These are phyloP conservation scores for Copidosoma aretas DNA, from an alignment of 2,888 invertebrate genomes.

Conservation along the genomic window DNA sequence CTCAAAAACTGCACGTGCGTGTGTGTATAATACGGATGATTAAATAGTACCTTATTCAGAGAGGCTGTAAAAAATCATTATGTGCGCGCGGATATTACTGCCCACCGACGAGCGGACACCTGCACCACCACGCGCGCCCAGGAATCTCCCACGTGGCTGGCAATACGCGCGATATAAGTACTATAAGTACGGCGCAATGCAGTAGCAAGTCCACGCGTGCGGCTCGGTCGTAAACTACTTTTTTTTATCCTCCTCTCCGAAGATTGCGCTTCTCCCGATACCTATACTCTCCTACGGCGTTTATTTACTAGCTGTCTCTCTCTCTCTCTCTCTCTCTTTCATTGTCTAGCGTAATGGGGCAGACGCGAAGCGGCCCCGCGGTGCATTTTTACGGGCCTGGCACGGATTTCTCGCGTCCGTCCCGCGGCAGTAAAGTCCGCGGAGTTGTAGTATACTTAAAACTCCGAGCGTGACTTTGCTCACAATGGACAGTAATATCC, in stretches of 20 bases:
- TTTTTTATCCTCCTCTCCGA: background rate
- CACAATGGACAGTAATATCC: no score
- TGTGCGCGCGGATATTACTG: no score
- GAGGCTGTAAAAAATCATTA: no score
- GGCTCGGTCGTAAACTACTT: constrained; percentile 11
- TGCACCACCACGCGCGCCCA: background rate
- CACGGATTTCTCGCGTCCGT: constrained; percentile 8
- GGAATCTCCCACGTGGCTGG: background rate
- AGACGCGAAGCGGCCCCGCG: background rate
- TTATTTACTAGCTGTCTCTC: background rate
- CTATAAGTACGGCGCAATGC: background rate
- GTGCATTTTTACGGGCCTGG: constrained; percentile 11
- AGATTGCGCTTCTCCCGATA: constrained; percentile 17
- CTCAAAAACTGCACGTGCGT: no score
- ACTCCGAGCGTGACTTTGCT: no score
- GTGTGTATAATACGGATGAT: no score
- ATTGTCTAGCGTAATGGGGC: background rate
- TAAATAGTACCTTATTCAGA: no score
- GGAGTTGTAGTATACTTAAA: no score
- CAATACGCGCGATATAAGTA: no score
- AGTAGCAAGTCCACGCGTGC: background rate
- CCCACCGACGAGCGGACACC: background rate
- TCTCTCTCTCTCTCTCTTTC: background rate
- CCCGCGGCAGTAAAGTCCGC: no score
- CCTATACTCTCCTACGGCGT: background rate